Base-by-base conservation (phyloP, 2,888 invertebrate genomes). In the Plebejus melissa region DNA sequence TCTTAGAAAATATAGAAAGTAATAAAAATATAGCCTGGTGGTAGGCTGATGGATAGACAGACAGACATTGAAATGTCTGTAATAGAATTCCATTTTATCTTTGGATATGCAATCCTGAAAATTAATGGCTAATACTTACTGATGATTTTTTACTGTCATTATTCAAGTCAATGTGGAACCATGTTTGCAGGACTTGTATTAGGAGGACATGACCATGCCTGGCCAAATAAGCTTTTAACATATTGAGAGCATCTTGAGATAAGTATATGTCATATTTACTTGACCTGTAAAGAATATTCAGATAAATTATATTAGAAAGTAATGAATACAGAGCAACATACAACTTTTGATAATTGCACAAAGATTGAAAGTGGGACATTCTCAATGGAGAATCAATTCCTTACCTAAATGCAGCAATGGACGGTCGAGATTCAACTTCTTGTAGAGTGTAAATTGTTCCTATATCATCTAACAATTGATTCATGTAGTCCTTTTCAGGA, bases 261-360 rank as follows among this genome's bases (percentile, higher is more conserved):
- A 97, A 87, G 81, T 95, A 94, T 72, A 96, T 90, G 82, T 96
- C 95, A 88, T 95, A 96, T 90, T 96, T 97, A 83, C 96, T 95
- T 46, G 95, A 95, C 82, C 96, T 95, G 85, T 85, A 94, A 76
- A 74, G 74, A 71, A 76, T 36, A 28, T 69, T 4, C 22, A 58
- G 22, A 22, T 58, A 22, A 58, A 58, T 58, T 58, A 58, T 58
- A 22, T 22, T n/a, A 58, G 9, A 58, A 2, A 58, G 6, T 58
- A 50, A 50, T 13, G 3, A 50, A 50, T 41, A 41, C 41, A 41
- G 9, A 41, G 41, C 41, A 6, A 38, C 6, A 50, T 50, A 11
- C 13, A 13, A 50, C 3, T 13, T 50, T 50, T 50, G 2, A 50
- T 38, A 50, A 50, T 50, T 50, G 11, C 46, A 50, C 46, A 50